Evolutionary conservation across 2,113 vertebrate species (phyloP).

Genomic region (Carlito syrichta): DNA sequence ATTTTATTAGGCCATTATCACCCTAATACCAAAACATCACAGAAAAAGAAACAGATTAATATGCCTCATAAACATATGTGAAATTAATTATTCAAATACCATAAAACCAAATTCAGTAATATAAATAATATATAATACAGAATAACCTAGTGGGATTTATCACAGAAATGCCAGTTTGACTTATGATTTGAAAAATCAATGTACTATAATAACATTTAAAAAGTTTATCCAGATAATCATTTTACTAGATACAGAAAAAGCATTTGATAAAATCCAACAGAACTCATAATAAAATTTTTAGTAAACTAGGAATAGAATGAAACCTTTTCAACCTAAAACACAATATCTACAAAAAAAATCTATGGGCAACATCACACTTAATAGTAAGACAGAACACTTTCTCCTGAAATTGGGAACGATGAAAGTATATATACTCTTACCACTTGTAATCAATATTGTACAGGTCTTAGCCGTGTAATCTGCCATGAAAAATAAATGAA

Average conservation of each 20-base stretch:
- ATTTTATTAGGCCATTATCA: not conserved
- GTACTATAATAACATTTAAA: too few species aligned
- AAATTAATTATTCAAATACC: not conserved
- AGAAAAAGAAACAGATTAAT: not conserved
- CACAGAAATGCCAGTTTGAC: too few species aligned
- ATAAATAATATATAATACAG: too few species aligned
- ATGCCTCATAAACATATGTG: not conserved
- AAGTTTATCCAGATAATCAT: too few species aligned
- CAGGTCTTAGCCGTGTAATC: not conserved
- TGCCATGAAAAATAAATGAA: too few species aligned
- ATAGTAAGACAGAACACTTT: not conserved
- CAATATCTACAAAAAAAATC: not conserved
- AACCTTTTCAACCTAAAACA: not conserved
- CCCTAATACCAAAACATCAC: not conserved
- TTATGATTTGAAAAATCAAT: too few species aligned
- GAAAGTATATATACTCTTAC: not conserved
- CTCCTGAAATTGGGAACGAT: not conserved
- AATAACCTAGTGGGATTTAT: too few species aligned
- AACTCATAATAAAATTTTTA: too few species aligned
- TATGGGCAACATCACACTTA: not conserved
- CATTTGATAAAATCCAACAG: too few species aligned
- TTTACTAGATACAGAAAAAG: too few species aligned
- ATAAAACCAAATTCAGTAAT: too few species aligned
- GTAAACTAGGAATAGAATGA: too few species aligned
- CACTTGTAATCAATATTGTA: not conserved